Percentiles rank a stretch among this genome's conserved stretches.
Conservation (phyloP, 1,140 invertebrate genomes). For the Scaptomyza pallida region DNA sequence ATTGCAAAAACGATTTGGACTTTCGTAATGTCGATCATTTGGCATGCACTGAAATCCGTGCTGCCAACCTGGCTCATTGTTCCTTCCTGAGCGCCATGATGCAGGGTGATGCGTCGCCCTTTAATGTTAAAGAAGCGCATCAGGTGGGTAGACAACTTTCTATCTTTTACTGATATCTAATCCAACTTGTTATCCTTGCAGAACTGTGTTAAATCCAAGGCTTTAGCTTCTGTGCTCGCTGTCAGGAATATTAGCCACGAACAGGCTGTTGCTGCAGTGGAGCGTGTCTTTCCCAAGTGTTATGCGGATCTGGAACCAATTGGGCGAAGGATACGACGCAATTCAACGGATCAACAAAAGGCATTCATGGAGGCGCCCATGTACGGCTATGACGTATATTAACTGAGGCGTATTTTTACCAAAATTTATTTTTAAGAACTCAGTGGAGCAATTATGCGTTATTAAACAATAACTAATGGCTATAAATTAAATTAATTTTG, state of each 20-base stretch:
- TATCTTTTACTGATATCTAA: not conserved
- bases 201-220: conserved; percentile 96
- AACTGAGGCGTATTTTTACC: no score
- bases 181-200: conserved; percentile 84
- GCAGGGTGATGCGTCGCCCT: conserved; percentile 90
- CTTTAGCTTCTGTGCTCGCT: conserved; percentile 91
- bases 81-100: conserved; percentile 92
- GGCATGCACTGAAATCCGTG: conserved; percentile 97
- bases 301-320: conserved; percentile 97
- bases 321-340: conserved; percentile 91
- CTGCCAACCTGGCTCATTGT: conserved; percentile 96
- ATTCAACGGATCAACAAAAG: conserved; percentile 90
- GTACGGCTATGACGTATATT: conserved; percentile 90
- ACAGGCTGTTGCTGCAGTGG: conserved; percentile 91
- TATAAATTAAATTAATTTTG: conserved; percentile 60
- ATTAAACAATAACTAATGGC: conserved; percentile 28
- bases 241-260: conserved; percentile 89
- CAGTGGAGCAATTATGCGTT: conserved; percentile 7
- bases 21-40: conserved; percentile 96
- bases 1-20: conserved; percentile 94
- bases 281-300: conserved; percentile 95
- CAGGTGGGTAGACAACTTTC: conserved; percentile 84
- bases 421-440: conserved; percentile 49
- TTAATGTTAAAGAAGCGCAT: conserved; percentile 90
- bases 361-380: conserved; percentile 91